Base-by-base conservation (phyloP, 2,888 invertebrate genomes). In the Temnothorax unifasciatus region DNA sequence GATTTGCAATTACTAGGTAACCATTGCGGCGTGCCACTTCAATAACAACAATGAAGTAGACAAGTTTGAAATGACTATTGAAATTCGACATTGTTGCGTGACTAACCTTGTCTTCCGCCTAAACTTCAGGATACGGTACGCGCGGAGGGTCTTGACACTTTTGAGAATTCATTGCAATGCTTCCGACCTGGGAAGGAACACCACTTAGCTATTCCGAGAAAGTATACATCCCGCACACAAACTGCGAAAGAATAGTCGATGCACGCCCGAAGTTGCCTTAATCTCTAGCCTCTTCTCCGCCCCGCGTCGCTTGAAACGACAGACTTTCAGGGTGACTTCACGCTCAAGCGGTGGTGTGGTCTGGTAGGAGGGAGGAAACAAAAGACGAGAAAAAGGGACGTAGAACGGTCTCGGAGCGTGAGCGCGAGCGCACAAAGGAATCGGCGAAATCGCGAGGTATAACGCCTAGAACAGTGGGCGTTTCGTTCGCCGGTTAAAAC, bases 321-420 rank as follows among this genome's bases (percentile, higher is more conserved):
- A 84, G 88, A 89, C 85, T 90, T 89, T 68, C 86, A 87, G 88
- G 89, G 88, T 87, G 87, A 88, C 90, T 91, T 89, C 82, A 86
- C 71, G 69, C 68, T 73, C 50, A 79, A 52, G 29, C 50, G 13
- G 34, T 50, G 41, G 15, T 18, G 15, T 18, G n/a, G 25, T 38
- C 13, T 15, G 13, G 21, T 34, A 21, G 68, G 76, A 57, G 61
- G 64, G 75, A 74, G 61, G 44, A 63, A 63, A 61, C 68, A 59
- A 63, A 74, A 47, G 41, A 61, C 41, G 25, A 38, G 50, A 75
- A 69, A 50, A 69, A 57, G 66, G 79, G 21, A 34, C 44, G 11
- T 21, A 21, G 50, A 34, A 18, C 47, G 47, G 50, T 41, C 11
- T 57, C 52, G 73, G 44, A 38, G 52, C 34, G 47, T 15, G 34